phyloP scores from a whole-genome alignment of 1,140 invertebrate species.

The Coboldia fuscipes region DNA sequence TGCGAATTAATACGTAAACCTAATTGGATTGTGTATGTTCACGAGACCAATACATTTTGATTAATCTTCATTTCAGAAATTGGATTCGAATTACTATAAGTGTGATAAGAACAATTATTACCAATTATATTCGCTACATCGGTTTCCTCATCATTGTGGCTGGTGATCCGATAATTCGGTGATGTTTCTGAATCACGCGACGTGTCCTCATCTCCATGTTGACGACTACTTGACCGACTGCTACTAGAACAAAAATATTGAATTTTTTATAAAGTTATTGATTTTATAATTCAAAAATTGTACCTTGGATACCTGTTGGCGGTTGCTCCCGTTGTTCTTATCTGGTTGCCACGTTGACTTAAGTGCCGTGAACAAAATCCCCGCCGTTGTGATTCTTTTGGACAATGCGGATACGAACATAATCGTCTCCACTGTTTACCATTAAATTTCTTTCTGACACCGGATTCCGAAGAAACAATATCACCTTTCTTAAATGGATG shows the following conservation, averaged over 20 bases:
- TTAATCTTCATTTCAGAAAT: no score
- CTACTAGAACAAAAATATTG: conserved; percentile 9
- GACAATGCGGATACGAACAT: conserved; percentile 74
- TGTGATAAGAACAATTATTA: conserved; percentile 22
- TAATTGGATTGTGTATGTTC: no score
- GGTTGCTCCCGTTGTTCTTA: conserved; percentile 14
- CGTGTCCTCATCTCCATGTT: conserved; percentile 69
- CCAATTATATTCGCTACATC: conserved; percentile 92
- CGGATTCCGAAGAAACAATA: conserved; percentile 86
- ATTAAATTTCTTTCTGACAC: conserved; percentile 97
- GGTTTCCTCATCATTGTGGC: conserved; percentile 79
- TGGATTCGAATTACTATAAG: no score
- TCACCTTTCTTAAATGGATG: conserved; percentile 98
- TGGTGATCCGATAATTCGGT: conserved; percentile 54
- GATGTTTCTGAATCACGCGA: conserved; percentile 74
- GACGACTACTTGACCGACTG: conserved; percentile 24
- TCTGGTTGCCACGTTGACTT: conserved; percentile 28
- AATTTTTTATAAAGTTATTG: neutral
- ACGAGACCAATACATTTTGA: no score
- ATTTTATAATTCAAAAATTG: neutral
- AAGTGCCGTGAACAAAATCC: conserved; percentile 93
- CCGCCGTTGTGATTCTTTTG: conserved; percentile 92
- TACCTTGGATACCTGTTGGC: conserved; percentile 19
- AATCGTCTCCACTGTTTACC: conserved; percentile 96
- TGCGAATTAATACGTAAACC: no score